Evolutionary conservation across 2,113 vertebrate genomes (phyloP).

Genomic region (Stomatorhinus ivindoensis): DNA sequence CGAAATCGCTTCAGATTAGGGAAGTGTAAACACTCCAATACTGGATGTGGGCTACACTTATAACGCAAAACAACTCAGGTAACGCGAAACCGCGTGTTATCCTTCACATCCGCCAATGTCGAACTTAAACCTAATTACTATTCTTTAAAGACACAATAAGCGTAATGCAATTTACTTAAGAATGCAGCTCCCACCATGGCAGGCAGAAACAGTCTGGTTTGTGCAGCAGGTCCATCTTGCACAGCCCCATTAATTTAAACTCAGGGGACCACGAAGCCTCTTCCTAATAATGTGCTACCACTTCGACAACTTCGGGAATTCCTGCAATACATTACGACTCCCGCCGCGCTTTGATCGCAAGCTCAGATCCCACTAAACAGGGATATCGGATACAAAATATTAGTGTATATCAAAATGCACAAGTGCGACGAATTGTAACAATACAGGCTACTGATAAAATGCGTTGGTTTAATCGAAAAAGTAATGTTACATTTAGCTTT

Average conservation of each 20-base stretch:
- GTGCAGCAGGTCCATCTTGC: background rate
- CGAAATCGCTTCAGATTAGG: background rate
- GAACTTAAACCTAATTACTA: background rate
- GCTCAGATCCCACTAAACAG: constrained; percentile 9
- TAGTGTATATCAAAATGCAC: background rate
- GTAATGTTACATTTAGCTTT: background rate
- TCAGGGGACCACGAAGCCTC: constrained; percentile 27
- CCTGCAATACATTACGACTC: constrained; percentile 28
- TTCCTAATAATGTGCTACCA: constrained; percentile 25
- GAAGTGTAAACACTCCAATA: background rate
- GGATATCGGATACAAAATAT: background rate
- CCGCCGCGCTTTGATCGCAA: constrained; percentile 37
- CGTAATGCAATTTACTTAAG: background rate
- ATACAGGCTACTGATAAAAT: background rate
- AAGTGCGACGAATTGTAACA: background rate
- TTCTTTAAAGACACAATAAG: background rate
- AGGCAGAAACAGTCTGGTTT: background rate
- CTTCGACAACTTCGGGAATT: constrained; percentile 25
- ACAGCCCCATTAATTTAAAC: constrained; percentile 25
- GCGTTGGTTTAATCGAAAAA: background rate
- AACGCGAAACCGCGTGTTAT: background rate
- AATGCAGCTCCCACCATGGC: background rate
- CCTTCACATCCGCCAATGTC: background rate
- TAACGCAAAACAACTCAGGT: background rate
- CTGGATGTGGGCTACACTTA: background rate